Evolutionary conservation across 2,888 invertebrate genomes (phyloP).

Genomic region (Octodonta nipae): DNA sequence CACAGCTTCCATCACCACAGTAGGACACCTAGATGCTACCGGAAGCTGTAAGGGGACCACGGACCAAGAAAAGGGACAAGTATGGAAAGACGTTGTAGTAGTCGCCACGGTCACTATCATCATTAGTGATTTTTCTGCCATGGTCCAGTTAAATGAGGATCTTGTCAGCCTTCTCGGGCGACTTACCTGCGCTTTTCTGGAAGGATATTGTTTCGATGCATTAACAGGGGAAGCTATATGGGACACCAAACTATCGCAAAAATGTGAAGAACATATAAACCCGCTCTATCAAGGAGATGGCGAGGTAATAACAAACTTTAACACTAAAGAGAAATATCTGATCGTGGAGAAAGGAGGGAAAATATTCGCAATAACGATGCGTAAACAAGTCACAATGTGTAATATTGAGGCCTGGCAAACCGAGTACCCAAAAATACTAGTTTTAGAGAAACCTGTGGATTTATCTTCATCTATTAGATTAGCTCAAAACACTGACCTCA

Average conservation of each 20-base stretch:
- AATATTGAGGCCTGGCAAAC: constrained; percentile 5
- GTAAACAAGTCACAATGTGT: constrained; percentile 2
- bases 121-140: constrained; percentile 8
- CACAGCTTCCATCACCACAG: constrained; percentile 6
- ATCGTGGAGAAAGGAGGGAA: constrained; percentile 8
- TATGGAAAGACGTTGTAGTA: constrained; percentile 11
- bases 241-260: background rate
- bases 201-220: constrained; percentile 11
- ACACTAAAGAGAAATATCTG: constrained; percentile 3
- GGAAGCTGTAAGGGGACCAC: constrained; percentile 8
- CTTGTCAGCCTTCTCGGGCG: constrained; percentile 8
- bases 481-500: too few relatives aligned
- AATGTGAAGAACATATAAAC: constrained; percentile 4
- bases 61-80: constrained; percentile 7
- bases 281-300: constrained; percentile 7
- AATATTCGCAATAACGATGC: constrained; percentile 9
- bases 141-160: constrained; percentile 9
- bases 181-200: constrained; percentile 8
- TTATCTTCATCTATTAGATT: too few relatives aligned
- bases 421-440: constrained; percentile 1
- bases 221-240: constrained; percentile 9
- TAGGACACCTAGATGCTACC: constrained; percentile 4
- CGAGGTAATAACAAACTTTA: constrained; percentile 2
- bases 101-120: constrained; percentile 8
- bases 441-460: background rate